Conservation (phyloP, 2,888 invertebrate species). For the Saturnia pavonia region DNA sequence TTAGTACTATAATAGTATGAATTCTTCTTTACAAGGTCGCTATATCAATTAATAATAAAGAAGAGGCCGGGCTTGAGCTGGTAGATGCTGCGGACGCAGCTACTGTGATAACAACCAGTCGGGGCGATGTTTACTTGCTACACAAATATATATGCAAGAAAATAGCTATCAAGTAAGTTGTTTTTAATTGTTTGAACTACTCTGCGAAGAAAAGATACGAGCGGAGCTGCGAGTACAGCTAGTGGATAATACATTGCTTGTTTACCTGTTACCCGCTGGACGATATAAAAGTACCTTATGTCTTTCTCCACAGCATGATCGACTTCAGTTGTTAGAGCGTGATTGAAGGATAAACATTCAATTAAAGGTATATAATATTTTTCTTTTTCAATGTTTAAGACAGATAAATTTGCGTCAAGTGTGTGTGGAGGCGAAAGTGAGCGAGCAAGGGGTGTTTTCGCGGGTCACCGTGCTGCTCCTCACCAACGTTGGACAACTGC, state of each 20-base stretch:
- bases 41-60: conserved; percentile 69
- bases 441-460: conserved; percentile 60
- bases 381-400: conserved; percentile 39
- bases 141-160: conserved; percentile 87
- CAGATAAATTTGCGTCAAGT: conserved; percentile 71
- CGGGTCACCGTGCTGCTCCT: conserved; percentile 84
- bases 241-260: too few relatives aligned
- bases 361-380: too few relatives aligned
- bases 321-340: too few relatives aligned
- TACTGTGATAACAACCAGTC: conserved; percentile 83
- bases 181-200: neutral
- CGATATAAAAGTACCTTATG: too few relatives aligned
- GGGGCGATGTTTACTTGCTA: conserved; percentile 86
- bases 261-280: too few relatives aligned
- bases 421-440: conserved; percentile 72
- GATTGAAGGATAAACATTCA: too few relatives aligned
- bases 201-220: too few relatives aligned
- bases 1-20: too few relatives aligned
- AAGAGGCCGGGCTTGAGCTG: conserved; percentile 71
- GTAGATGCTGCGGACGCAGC: conserved; percentile 86
- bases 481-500: conserved; percentile 83
- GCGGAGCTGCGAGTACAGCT: too few relatives aligned
- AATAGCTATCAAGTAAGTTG: conserved; percentile 82
- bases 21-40: conserved; percentile 49
- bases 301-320: too few relatives aligned